Evolutionary conservation across 2,113 vertebrate species (phyloP), one percentile per base, ranked within the genome.

Genomic region (Pseudolaguvia tuberculata): DNA sequence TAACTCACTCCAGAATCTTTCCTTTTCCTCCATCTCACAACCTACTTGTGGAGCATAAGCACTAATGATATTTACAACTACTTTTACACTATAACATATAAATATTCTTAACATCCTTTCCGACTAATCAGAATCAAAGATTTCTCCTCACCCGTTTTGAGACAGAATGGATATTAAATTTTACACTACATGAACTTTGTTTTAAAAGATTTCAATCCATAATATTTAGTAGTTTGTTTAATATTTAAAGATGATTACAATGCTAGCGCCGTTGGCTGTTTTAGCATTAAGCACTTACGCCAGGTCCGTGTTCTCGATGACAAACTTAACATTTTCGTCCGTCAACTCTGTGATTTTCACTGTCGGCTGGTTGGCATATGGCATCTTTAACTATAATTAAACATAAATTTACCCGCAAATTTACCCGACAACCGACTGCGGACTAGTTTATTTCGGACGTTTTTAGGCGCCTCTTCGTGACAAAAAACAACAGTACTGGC

Each of bases 301-400:
- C 76, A 98, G 88, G 84, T 97, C 96, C 0, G 96, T 98, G 81
- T 98, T 97, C 87, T 98, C 96, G 68, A 98, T 94, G 47, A 98
- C 93, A 86, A 98, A 98, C 80, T 98, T 98, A 52, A 98, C 96
- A 84, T 98, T 98, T 86, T 98, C 96, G 80, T 98, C 96, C 0
- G 93, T 90, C 29, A 98, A 88, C 79, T 98, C 96, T 1, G 96
- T 96, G 78, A 98, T 96, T 73, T 96, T 94, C 66, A 98, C 96
- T 0, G 95, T 98, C 3, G 96, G 96, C 82, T 98, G 96, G 86
- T 98, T 98, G 25, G 96, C 96, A 77, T 98, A 98, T 58, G 96
- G 96, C 96, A 98, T 98, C 35, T 25, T 74, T 9, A 1, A 5
- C 14, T 1, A 27, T 9, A 27, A 50, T 12, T 20, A 18, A 27